Evolutionary conservation across 2,888 invertebrate genomes (phyloP).

Genomic region (Phania funesta): DNA sequence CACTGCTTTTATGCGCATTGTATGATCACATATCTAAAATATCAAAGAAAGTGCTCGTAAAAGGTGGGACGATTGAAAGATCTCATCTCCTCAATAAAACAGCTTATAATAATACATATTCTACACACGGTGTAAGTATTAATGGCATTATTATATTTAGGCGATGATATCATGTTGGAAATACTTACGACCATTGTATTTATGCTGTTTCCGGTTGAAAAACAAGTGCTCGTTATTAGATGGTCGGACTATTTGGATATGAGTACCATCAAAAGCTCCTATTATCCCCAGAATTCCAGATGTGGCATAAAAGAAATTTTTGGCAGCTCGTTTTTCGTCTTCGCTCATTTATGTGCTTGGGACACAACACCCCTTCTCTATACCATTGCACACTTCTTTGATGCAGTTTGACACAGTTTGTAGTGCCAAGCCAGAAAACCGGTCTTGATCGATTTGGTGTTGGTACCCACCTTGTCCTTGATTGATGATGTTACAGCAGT

Average conservation of each 20-base stretch:
- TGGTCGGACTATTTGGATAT: neutral
- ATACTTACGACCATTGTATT: neutral
- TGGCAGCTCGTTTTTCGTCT: neutral
- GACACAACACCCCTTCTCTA: neutral
- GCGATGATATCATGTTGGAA: slow-evolving; percentile 10
- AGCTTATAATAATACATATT: too few species aligned
- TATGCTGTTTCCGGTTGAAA: slow-evolving; percentile 22
- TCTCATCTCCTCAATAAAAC: slow-evolving; percentile 15
- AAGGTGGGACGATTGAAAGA: slow-evolving; percentile 8
- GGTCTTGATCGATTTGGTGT: neutral
- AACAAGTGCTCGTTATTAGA: neutral
- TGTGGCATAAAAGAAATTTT: neutral
- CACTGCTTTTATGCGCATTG: too few species aligned
- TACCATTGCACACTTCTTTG: too few species aligned
- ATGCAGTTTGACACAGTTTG: too few species aligned
- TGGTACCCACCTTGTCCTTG: neutral
- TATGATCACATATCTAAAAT: too few species aligned
- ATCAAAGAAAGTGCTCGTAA: too few species aligned
- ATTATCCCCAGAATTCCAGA: neutral
- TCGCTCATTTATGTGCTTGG: neutral
- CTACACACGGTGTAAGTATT: slow-evolving; percentile 12
- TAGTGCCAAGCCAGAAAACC: neutral
- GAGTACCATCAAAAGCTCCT: neutral
- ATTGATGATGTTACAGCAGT: neutral
- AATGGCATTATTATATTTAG: slow-evolving; percentile 16